Evolutionary conservation across 2,113 vertebrate genomes (phyloP).

Genomic region (Scopus umbretta): DNA sequence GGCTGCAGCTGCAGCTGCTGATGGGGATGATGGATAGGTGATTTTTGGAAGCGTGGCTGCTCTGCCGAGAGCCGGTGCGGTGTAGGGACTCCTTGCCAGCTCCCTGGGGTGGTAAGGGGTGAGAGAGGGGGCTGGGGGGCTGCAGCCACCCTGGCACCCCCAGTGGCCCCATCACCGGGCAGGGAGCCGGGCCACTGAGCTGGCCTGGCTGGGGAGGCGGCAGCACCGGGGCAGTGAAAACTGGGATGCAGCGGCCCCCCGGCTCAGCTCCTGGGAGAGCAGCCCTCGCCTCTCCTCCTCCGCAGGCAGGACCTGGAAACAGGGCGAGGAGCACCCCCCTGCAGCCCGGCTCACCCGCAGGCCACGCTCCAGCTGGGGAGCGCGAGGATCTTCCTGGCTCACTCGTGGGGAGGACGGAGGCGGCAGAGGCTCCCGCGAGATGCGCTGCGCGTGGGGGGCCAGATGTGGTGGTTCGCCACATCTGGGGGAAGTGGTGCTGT

Average conservation of each 20-base stretch:
- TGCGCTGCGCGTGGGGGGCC: not conserved
- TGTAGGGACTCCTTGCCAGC: not conserved
- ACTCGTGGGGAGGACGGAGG: not conserved
- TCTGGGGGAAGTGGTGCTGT: not conserved
- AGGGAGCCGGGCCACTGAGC: not conserved
- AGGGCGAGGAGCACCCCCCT: not conserved
- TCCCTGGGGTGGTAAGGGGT: not conserved
- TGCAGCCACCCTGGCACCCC: not conserved
- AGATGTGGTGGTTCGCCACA: not conserved
- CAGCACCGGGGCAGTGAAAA: not conserved
- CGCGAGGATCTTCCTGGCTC: not conserved
- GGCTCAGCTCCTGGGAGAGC: not conserved
- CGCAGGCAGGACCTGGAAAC: accelerated
- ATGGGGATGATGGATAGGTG: not conserved
- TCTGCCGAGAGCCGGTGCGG: not conserved
- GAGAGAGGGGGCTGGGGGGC: not conserved
- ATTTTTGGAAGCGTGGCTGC: not conserved
- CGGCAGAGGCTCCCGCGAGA: not conserved
- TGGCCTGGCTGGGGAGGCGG: not conserved
- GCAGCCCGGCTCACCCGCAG: not conserved
- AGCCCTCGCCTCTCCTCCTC: not conserved
- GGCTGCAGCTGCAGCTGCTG: not conserved
- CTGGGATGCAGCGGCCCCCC: not conserved
- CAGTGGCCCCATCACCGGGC: not conserved
- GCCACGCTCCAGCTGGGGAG: not conserved